A percentile compares a stretch with the other conserved stretches of the same genome.
These are phyloP conservation scores for Otolemur crassicaudatus DNA, from an alignment of 2,797 vertebrate genomes.

Conservation along the genomic window DNA sequence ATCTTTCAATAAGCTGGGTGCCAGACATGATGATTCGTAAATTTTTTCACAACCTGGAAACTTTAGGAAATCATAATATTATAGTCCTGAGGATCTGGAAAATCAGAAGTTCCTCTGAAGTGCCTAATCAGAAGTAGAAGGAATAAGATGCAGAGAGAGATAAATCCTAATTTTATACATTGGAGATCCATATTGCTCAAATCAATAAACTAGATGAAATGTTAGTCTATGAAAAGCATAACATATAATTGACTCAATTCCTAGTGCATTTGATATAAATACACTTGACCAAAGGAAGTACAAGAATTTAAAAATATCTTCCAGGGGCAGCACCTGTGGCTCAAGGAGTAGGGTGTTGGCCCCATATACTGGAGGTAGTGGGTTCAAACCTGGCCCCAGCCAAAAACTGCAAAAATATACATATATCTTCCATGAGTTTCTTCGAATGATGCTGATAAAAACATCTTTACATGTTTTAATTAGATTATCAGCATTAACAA, in stretches of 20 bases:
- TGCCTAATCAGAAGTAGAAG: neutral
- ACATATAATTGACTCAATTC: neutral
- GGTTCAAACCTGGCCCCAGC: no score
- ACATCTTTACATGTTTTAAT: neutral
- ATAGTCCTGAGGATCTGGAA: neutral
- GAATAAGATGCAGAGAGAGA: neutral
- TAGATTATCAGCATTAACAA: neutral
- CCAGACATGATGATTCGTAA: neutral
- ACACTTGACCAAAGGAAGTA: neutral
- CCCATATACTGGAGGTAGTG: no score
- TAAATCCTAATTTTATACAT: neutral
- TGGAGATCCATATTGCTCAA: neutral
- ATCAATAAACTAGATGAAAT: neutral
- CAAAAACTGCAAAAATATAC: no score
- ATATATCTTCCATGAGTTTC: neutral
- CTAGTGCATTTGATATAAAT: neutral
- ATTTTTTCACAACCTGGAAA: neutral
- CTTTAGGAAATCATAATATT: neutral
- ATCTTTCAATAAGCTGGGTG: neutral
- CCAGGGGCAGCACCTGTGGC: no score
- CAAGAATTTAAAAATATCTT: neutral
- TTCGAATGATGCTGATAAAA: neutral
- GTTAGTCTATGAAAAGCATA: neutral
- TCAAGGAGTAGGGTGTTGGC: no score
- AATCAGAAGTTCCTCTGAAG: neutral